Evolutionary conservation across 92 coral and sea anemone species (phyloP).

Genomic region (Palythoa heliodiscus): DNA sequence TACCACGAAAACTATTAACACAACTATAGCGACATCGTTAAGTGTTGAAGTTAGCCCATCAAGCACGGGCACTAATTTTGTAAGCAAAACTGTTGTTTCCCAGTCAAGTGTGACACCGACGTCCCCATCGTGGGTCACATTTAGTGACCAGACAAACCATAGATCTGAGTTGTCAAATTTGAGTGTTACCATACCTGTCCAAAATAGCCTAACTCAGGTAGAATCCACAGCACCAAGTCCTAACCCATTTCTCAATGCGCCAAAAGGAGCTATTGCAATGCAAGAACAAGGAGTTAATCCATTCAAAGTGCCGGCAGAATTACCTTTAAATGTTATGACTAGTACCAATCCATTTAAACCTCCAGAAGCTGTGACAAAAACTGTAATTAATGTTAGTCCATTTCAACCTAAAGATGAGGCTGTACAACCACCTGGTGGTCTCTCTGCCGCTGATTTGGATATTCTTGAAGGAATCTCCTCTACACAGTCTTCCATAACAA

Average conservation of each 20-base stretch:
- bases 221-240: constrained; percentile 74
- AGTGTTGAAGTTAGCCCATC: neutral
- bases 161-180: constrained; percentile 53
- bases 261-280: constrained; percentile 45
- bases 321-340: constrained; percentile 55
- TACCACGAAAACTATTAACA: neutral
- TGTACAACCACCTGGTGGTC: constrained; percentile 6
- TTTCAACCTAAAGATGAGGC: constrained; percentile 16
- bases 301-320: constrained; percentile 54
- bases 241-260: constrained; percentile 72
- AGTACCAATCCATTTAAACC: constrained; percentile 79
- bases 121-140: constrained; percentile 28
- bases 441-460: constrained; percentile 42
- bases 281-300: constrained; percentile 46
- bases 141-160: constrained; percentile 16
- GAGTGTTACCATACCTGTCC: constrained; percentile 61
- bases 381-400: constrained; percentile 40
- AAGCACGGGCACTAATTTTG: neutral
- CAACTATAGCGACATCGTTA: neutral
- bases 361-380: constrained; percentile 23
- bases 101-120: neutral
- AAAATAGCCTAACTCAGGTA: constrained; percentile 2
- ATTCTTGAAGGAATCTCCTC: constrained; percentile 37
- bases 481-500: neutral
- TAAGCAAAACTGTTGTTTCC: neutral